Percentiles rank a stretch among this genome's conserved stretches.
Evolutionary conservation across 2,113 vertebrate genomes (phyloP).

Genomic region (Daphoenositta chrysoptera): DNA sequence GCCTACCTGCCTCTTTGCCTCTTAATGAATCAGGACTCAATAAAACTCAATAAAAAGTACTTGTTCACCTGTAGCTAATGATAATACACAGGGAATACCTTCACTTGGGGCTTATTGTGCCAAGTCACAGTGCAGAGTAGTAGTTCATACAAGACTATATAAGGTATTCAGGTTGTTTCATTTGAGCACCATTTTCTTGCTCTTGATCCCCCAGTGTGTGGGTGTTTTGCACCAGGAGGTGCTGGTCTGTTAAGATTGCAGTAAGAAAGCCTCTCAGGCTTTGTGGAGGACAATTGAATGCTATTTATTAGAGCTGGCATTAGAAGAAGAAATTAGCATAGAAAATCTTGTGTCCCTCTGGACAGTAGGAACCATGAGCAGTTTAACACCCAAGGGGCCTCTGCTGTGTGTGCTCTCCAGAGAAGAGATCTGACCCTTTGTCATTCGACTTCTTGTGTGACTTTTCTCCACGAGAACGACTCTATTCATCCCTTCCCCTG

Average conservation of each 20-base stretch:
- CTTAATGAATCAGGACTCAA: neutral
- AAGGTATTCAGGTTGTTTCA: neutral
- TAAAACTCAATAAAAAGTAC: too few species aligned
- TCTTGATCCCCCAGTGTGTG: neutral
- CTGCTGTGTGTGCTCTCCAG: neutral
- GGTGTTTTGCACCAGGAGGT: neutral
- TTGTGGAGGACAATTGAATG: neutral
- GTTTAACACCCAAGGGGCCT: neutral
- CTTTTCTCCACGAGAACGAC: neutral
- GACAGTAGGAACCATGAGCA: fast-evolving
- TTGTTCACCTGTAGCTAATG: neutral
- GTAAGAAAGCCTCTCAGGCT: neutral
- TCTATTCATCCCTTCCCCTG: neutral
- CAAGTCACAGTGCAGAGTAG: neutral
- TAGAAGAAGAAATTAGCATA: neutral
- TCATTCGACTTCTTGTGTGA: neutral
- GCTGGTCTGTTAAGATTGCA: neutral
- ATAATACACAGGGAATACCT: neutral
- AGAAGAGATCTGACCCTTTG: neutral
- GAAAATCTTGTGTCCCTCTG: neutral
- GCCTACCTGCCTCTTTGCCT: neutral
- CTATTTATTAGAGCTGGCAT: neutral
- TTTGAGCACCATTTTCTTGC: neutral
- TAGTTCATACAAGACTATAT: neutral
- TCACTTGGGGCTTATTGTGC: neutral